Base-by-base conservation (phyloP, 2,113 vertebrate genomes). In the Lampris megalopsis region DNA sequence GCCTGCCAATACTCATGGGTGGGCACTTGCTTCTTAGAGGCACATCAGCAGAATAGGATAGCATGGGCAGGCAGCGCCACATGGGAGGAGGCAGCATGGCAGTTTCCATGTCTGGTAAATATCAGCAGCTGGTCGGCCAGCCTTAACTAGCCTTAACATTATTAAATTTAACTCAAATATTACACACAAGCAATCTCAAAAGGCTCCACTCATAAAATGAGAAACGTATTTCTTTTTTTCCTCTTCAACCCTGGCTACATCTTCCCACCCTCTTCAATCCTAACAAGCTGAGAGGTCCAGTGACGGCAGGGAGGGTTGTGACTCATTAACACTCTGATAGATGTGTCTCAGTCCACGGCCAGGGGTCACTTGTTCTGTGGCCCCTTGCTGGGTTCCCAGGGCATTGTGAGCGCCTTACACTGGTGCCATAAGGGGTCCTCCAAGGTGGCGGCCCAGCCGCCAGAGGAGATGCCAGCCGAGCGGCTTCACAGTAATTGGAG, bases 271-370 rank as follows among this genome's bases (percentile, higher is more conserved):
- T 70, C 59, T 49, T 48, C 72, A 89, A 89, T 82, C 82, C 83
- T 92, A 93, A 94, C 88, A 88, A 92, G 90, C 90, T 91, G 86
- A 86, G 89, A 91, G 88, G 65, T 83, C 71, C 84, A 84, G 81
- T 79, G 66, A 84, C 78, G 75, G 74, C 78, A 70, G 75, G 11
- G 66, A 60, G 81, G 91, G 84, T 85, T 92, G 92, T 89, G 85
- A 78, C 68, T 89, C 77, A 85, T 90, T 92, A 92, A 84, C 45
- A 72, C 85, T 83, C 37, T 9, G 45, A 41, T 49, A 13, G 36
- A 37, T 56, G 66, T 37, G 40, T 3, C 52, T 49, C 38, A 40
- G 50, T 10, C 84, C 65, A 9, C 69, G 24, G 65, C 9, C 65
- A n/a, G 35, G 48, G 37, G 82, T 41, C 64, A 74, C 52, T 71